Evolutionary conservation across 92 coral and sea anemone genomes (phyloP), one percentile per base, ranked within the genome.

Genomic region (Isaurus tuberculatus): DNA sequence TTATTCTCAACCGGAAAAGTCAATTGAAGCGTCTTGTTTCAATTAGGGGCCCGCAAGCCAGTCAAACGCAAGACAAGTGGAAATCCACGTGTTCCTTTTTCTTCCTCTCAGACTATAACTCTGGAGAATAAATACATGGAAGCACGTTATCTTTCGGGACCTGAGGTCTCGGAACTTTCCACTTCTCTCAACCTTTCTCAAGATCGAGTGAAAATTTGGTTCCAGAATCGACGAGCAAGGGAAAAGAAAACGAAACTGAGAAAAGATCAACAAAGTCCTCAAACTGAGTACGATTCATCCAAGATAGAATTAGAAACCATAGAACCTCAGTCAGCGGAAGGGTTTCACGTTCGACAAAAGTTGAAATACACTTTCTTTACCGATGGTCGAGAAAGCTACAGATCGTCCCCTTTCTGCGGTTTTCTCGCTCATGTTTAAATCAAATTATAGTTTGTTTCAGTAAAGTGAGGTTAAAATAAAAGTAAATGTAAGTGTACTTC

Each of bases 141-240:
- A 40, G 88, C 86, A 43, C 95, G 95, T 60, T 95, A 95, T 57
- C 92, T 95, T 8, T 91, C 98, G 22, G 89, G 92, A 30, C 40
- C 91, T 15, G 94, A 95, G 81, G 98, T 95, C 23, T 70, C 81
- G 5, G 90, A 89, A 30, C 93, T 95, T 20, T 86, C 95, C 32
- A 36, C 72, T 55, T 68, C 84, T 32, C 86, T 95, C 8, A 63
- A 88, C 78, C 90, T 95, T 29, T 92, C 98, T 5, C 94, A 95
- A 53, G 94, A 91, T 46, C 95, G 98, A 67, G 89, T 95, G 43
- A 95, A 95, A 85, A 95, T 95, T 31, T 95, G 98, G 98, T 95
- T 95, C 75, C 98, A 95, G 84, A 95, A 95, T 84, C 90, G 98
- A 83, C 95, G 98, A 13, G 98, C 98, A 46, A 85, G 98, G 20